Evolutionary conservation across 23 tunicate genomes (phyloP), one percentile per base, ranked within the genome.

Genomic region (Trididemnum nubilum): DNA sequence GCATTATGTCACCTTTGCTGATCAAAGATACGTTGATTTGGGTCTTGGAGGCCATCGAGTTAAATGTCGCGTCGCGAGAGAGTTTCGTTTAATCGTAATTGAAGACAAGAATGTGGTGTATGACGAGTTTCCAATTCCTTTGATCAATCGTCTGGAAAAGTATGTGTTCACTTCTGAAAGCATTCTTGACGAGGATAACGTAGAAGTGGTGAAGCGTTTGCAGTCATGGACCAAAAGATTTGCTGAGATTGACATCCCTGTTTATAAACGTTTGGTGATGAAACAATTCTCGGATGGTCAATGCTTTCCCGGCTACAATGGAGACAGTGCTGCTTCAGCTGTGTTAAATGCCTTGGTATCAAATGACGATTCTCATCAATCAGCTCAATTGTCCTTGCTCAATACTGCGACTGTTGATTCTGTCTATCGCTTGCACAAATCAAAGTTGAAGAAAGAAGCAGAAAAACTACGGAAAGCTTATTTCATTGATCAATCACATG

Each of bases 11-110:
- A 89, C 94, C 0, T 83, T 83, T 84, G 94, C 89, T 22, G 94
- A 85, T 0, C 88, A 89, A 65, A 52, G 88, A 44, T 89, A 83
- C 71, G 94, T 89, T 22, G 94, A 89, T 40, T 64, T 89, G 52
- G 94, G 88, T 34, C 85, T 89, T 52, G 94, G 94, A 64, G 94
- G 94, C 0, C 94, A 89, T 77, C 52, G 94, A 36, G 88, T 89
- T 0, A 89, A 89, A 72, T 89, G 88, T 34, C 65, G 88, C 28
- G 74, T 89, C 34, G 35, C 83, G 0, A 57, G 79, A 51, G 38
- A 74, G 15, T 89, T 89, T 50, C 65, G 88, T 25, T 65, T 89
- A 51, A 83, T 89, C 33, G 88, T 89, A 26, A 83, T 89, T 54
- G 94, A 89, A 83, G 72, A 79, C 34, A 83, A 78, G 40, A 61